These are phyloP conservation scores for Blera fallax DNA, from an alignment of 2,888 invertebrate species.

Conservation along the genomic window DNA sequence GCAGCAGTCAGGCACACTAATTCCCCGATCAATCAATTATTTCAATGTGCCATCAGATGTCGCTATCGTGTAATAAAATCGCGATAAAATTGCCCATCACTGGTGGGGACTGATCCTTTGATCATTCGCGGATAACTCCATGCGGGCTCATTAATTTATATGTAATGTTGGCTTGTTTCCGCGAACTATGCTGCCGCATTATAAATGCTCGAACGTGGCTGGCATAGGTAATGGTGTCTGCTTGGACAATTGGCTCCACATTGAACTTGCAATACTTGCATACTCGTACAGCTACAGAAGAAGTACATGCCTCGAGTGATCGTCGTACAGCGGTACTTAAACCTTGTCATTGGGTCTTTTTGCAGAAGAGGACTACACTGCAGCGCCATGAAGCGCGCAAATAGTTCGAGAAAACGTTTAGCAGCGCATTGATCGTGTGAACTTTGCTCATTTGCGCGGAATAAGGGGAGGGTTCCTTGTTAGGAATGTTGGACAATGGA, in stretches of 20 bases:
- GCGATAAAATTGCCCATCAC: slow-evolving; percentile 66
- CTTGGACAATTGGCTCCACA: slow-evolving; percentile 68
- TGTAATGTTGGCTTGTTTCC: slow-evolving; percentile 69
- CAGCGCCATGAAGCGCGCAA: slow-evolving; percentile 30
- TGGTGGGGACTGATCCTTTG: slow-evolving; percentile 61
- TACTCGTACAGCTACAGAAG: background rate
- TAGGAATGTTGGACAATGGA: slow-evolving; percentile 19
- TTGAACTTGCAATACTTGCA: slow-evolving; percentile 57
- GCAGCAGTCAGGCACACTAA: slow-evolving; percentile 38
- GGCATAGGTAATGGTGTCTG: slow-evolving; percentile 48
- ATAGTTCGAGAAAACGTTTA: slow-evolving; percentile 30
- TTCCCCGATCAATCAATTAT: slow-evolving; percentile 69
- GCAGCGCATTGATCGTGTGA: slow-evolving; percentile 62
- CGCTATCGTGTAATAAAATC: slow-evolving; percentile 70
- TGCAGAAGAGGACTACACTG: slow-evolving; percentile 22
- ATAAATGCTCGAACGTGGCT: slow-evolving; percentile 64
- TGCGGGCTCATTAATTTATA: slow-evolving; percentile 71
- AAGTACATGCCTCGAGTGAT: slow-evolving; percentile 24
- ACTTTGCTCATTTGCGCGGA: slow-evolving; percentile 51
- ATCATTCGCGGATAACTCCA: slow-evolving; percentile 62
- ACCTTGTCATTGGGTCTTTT: slow-evolving; percentile 60
- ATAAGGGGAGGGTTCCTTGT: slow-evolving; percentile 34
- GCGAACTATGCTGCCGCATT: slow-evolving; percentile 68
- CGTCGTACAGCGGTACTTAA: slow-evolving; percentile 67
- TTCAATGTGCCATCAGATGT: slow-evolving; percentile 67